These are phyloP conservation scores for Sphyrna mokarran DNA, from an alignment of 2,113 vertebrate species.

Conservation along the genomic window DNA sequence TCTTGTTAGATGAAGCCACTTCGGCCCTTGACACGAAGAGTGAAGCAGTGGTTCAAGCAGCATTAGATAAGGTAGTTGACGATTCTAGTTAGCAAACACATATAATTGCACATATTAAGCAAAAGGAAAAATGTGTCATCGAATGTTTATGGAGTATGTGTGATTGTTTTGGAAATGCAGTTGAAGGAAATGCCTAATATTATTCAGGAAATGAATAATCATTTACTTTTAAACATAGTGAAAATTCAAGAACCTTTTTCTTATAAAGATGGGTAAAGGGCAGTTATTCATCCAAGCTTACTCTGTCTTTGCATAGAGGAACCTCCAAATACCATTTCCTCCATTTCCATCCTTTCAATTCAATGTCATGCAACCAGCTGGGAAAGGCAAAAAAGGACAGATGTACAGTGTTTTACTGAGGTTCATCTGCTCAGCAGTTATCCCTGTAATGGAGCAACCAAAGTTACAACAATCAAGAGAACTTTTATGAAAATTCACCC, in stretches of 20 bases:
- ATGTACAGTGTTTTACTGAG: neutral
- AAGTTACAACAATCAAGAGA: neutral
- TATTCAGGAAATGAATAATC: neutral
- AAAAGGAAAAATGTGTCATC: neutral
- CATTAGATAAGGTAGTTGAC: slow-evolving; percentile 50
- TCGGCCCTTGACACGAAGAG: slow-evolving; percentile 52
- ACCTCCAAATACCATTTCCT: neutral
- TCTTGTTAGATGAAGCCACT: slow-evolving; percentile 54
- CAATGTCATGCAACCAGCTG: neutral
- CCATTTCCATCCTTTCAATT: neutral
- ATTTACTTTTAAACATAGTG: neutral
- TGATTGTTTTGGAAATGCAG: neutral
- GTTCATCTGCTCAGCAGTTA: neutral
- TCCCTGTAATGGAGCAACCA: neutral
- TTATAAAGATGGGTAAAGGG: neutral
- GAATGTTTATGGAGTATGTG: neutral
- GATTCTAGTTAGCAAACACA: neutral
- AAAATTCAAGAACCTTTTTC: no score
- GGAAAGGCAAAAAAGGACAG: neutral
- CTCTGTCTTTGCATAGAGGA: neutral
- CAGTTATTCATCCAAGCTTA: neutral
- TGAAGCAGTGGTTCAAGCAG: slow-evolving; percentile 48
- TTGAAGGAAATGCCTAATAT: neutral
- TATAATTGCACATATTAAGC: neutral
- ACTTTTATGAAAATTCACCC: neutral